Percentiles rank a stretch among this genome's conserved stretches.
phyloP scores from a whole-genome alignment of 2,888 invertebrate species.

The Ennomos fuscantarius region DNA sequence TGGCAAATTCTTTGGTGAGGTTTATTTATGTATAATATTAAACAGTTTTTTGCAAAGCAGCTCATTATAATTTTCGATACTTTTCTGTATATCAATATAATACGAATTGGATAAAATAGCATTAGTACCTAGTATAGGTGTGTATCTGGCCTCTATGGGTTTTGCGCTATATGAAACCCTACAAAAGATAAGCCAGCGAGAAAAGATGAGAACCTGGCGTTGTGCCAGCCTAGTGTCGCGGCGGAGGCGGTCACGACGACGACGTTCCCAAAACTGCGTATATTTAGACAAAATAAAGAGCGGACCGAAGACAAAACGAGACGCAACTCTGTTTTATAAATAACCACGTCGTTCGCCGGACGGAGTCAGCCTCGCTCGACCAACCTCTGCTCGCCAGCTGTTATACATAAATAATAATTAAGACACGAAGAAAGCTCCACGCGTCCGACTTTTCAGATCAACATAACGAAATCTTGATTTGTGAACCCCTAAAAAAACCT shows the following conservation, averaged over 20 bases:
- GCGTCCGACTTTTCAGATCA: constrained; percentile 54
- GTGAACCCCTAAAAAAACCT: constrained; percentile 33
- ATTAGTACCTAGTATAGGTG: not conserved
- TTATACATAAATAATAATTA: constrained; percentile 84
- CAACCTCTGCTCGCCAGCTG: constrained; percentile 82
- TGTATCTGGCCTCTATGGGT: too few species aligned
- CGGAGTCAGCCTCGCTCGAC: constrained; percentile 73
- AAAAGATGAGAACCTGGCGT: constrained; percentile 74
- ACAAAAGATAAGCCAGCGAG: constrained; percentile 71
- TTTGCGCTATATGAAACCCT: constrained; percentile 48
- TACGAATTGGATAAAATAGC: too few species aligned
- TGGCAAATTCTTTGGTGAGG: not conserved
- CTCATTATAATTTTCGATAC: too few species aligned
- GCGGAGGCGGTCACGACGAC: constrained; percentile 74
- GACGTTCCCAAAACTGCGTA: constrained; percentile 85
- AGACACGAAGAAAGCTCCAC: constrained; percentile 76
- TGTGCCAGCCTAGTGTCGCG: constrained; percentile 77
- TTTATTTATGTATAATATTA: constrained; percentile 2
- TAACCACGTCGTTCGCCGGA: constrained; percentile 82
- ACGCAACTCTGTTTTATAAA: constrained; percentile 85
- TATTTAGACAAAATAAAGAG: constrained; percentile 86
- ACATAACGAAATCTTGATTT: constrained; percentile 36
- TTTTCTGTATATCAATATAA: too few species aligned
- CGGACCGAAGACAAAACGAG: constrained; percentile 84
- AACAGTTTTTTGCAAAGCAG: not conserved